These are phyloP conservation scores for Calonectris borealis DNA, from an alignment of 2,113 vertebrate genomes.

Conservation along the genomic window DNA sequence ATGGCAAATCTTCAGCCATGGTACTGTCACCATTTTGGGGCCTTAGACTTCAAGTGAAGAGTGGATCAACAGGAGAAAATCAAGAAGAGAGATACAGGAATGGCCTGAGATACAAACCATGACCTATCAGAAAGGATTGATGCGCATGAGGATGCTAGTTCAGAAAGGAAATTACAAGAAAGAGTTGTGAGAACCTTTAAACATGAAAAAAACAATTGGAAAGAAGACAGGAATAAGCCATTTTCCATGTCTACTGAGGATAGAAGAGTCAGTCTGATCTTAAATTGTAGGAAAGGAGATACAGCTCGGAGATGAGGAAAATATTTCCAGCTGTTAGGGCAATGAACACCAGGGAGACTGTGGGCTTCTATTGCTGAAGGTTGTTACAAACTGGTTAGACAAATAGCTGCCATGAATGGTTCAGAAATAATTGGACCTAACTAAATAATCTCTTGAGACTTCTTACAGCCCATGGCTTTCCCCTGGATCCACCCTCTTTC, in stretches of 20 bases:
- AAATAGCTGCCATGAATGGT: not conserved
- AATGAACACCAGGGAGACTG: not conserved
- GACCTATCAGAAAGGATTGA: not conserved
- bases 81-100: not conserved
- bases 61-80: not conserved
- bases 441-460: not conserved
- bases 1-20: accelerated
- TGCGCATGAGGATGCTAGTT: not conserved
- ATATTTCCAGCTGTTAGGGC: not conserved
- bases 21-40: not conserved
- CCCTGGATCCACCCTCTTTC: not conserved
- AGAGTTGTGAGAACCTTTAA: not conserved
- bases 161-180: not conserved
- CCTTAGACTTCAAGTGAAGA: not conserved
- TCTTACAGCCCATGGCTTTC: not conserved
- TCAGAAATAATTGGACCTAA: not conserved
- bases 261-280: not conserved
- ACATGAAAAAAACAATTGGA: not conserved
- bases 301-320: not conserved
- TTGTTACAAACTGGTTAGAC: not conserved
- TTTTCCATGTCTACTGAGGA: not conserved
- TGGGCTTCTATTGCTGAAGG: not conserved
- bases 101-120: not conserved
- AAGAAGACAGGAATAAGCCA: not conserved
- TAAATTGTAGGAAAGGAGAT: not conserved